Evolutionary conservation across 2,113 vertebrate species (phyloP).

Genomic region (Synchiropus splendidus): DNA sequence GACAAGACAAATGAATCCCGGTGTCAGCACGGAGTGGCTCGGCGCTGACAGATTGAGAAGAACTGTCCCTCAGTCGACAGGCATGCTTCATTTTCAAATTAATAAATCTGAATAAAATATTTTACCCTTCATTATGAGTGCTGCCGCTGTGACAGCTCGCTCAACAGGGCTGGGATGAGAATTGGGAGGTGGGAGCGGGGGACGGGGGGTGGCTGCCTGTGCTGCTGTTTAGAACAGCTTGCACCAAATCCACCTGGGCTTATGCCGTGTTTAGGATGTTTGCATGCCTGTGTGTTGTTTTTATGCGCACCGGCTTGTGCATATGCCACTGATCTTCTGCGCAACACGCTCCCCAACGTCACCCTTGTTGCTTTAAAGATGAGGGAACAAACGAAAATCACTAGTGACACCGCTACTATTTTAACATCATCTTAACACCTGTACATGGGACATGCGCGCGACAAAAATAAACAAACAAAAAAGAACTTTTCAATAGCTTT

Average conservation of each 20-base stretch:
- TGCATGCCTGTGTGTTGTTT: constrained; percentile 27
- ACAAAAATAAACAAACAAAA: constrained; percentile 21
- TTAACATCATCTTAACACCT: constrained; percentile 48
- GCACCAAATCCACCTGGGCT: constrained; percentile 93
- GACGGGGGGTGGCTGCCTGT: constrained; percentile 42
- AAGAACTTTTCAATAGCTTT: constrained; percentile 37
- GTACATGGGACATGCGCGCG: constrained; percentile 35
- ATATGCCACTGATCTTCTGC: constrained; percentile 37
- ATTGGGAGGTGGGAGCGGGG: constrained; percentile 34
- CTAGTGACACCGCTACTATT: constrained; percentile 35
- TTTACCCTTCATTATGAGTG: constrained; percentile 99
- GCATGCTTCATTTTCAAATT: constrained; percentile 99
- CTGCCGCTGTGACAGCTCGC: constrained; percentile 89
- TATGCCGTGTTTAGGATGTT: constrained; percentile 60
- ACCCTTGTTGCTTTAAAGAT: constrained; percentile 30
- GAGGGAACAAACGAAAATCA: constrained; percentile 46
- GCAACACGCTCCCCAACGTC: constrained; percentile 30
- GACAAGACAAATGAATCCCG: constrained; percentile 98
- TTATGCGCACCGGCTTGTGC: constrained; percentile 29
- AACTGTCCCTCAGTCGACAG: constrained; percentile 98
- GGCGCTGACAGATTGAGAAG: constrained; percentile 98
- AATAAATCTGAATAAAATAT: constrained; percentile 99
- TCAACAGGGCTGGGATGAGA: constrained; percentile 83
- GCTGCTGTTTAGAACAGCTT: constrained; percentile 91
- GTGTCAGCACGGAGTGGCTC: constrained; percentile 93